Percentiles rank a stretch among this genome's conserved stretches.
Conservation (phyloP, 2,113 vertebrate genomes). For the Gopherus flavomarginatus region DNA sequence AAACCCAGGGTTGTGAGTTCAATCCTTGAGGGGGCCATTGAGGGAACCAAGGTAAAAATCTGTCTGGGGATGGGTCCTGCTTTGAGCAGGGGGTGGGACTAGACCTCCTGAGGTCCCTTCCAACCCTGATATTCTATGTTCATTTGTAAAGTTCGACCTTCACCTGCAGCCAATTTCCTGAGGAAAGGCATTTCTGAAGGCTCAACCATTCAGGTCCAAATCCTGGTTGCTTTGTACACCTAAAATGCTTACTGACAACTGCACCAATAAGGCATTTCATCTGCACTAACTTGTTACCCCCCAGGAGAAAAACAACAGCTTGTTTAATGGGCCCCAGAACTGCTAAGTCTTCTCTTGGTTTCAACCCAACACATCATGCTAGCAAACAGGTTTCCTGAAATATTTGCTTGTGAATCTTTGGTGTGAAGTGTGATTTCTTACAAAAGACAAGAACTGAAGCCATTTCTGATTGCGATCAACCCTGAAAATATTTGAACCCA, state of each 20-base stretch:
- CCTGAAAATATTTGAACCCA: not conserved
- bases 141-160: not conserved
- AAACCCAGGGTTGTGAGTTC: too few species aligned
- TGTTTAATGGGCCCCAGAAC: not conserved
- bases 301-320: not conserved
- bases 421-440: too few species aligned
- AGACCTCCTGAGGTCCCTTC: too few species aligned
- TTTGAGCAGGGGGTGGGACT: too few species aligned
- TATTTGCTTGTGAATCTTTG: not conserved
- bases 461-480: too few species aligned
- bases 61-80: too few species aligned
- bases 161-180: not conserved
- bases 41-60: too few species aligned
- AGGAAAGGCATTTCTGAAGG: accelerated
- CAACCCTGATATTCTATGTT: not conserved
- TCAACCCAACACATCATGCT: not conserved
- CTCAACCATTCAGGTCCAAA: not conserved
- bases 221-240: not conserved
- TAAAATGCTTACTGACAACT: not conserved
- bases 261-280: not conserved
- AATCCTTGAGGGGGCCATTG: too few species aligned
- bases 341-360: not conserved
- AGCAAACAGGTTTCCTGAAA: not conserved
- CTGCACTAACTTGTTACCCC: not conserved
- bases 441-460: too few species aligned